Base-by-base conservation (phyloP, 1,140 invertebrate species). In the Drosophila teissieri region DNA sequence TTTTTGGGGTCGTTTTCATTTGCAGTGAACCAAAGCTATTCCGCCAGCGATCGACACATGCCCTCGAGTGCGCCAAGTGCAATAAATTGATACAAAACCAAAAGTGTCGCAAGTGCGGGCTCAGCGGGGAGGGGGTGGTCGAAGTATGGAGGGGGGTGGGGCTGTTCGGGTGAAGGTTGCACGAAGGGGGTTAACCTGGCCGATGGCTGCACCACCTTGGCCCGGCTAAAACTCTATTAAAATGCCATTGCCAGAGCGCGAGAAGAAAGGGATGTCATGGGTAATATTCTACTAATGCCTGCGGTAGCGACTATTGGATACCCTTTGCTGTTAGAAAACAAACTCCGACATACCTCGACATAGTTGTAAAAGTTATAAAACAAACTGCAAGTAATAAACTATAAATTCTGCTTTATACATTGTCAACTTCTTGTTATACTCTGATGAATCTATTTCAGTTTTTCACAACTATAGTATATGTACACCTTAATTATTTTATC, bases 21-120 rank as follows among this genome's bases (percentile, higher is more conserved):
- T 58, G 44, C 61, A 73, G 44, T 24, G 57, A 77, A 56, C 58
- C 45, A 40, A 39, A 42, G 54, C 19, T 22, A 19, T 40, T 24
- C 24, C 36, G 22, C 24, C 68, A 45, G 36, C 46, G 46, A 70
- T 78, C 74, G 53, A 57, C 74, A 77, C 45, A 76, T 44, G 72
- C 54, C 72, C 56, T 60, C 49, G 44, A 77, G 62, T 68, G 62
- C 49, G 31, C 34, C 42, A 61, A 76, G 57, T 69, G 40, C 42
- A 70, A 77, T 62, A 77, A 70, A 78, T 78, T 72, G 22, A 72
- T 70, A 70, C n/a, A 19, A 7, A 52, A 39, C 34, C 34, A 19
- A 54, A 40, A 53, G 14, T 58, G 61, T 64, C 8, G 8, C 58
- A 44, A 45, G 46, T 58, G 52, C 7, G 1, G 27, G 15, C 4